Evolutionary conservation across 2,888 invertebrate species (phyloP).

Genomic region (Callosobruchus maculatus): DNA sequence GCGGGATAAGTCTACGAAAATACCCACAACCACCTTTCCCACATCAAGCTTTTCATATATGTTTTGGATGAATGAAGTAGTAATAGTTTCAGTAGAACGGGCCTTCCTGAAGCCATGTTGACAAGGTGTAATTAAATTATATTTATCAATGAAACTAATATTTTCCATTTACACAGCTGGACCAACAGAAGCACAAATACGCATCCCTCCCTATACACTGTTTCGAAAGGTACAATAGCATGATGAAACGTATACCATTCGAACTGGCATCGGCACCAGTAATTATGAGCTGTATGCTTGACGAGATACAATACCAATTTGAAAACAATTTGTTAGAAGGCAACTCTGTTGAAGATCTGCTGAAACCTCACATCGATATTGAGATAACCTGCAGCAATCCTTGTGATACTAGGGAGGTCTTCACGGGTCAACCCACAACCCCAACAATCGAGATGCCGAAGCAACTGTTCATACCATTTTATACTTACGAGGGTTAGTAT

Average conservation of each 20-base stretch:
- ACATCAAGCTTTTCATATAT: too few relatives aligned
- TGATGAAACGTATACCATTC: constrained; percentile 22
- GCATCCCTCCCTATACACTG: constrained; percentile 18
- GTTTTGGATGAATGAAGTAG: too few relatives aligned
- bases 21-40: too few relatives aligned
- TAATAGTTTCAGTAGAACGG: too few relatives aligned
- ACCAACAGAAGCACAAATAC: constrained; percentile 13
- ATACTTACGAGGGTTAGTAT: not conserved
- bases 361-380: not conserved
- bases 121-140: too few relatives aligned
- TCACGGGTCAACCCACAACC: not conserved
- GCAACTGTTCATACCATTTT: not conserved
- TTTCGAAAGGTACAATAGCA: constrained; percentile 24
- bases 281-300: constrained; percentile 25
- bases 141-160: too few relatives aligned
- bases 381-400: not conserved
- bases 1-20: too few relatives aligned
- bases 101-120: too few relatives aligned
- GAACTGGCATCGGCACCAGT: constrained; percentile 25
- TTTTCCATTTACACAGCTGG: not conserved
- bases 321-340: not conserved
- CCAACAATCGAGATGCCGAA: not conserved
- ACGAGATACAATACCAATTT: not conserved
- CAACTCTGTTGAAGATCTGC: not conserved
- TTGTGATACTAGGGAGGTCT: not conserved